Conservation (phyloP, 2,113 vertebrate species). For the Caranx ignobilis region DNA sequence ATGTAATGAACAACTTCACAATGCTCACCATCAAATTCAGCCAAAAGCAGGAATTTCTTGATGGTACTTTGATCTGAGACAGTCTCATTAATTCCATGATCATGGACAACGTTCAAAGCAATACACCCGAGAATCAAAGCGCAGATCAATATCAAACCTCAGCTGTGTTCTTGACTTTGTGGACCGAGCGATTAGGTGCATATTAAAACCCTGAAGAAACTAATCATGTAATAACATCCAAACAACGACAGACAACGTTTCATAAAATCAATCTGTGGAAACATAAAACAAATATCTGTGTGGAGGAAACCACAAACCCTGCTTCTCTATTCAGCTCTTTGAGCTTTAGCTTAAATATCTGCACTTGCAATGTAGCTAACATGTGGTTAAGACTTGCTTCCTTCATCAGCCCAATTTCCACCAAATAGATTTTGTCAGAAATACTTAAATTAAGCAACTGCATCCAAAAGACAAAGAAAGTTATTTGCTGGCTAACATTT, state of each 20-base stretch:
- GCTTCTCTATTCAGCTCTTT: not conserved
- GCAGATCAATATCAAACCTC: not conserved
- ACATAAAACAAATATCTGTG: not conserved
- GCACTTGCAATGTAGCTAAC: not conserved
- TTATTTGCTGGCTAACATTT: not conserved
- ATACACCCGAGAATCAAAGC: constrained; percentile 30
- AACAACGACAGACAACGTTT: not conserved
- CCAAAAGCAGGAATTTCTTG: not conserved
- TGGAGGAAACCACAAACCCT: too few relatives aligned
- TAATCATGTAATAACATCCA: not conserved
- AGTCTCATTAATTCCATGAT: constrained; percentile 47
- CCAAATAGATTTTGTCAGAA: not conserved
- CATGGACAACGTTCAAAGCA: constrained; percentile 30
- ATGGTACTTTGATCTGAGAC: constrained; percentile 26
- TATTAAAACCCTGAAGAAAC: constrained; percentile 18
- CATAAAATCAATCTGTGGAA: too few relatives aligned
- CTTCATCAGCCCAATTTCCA: not conserved
- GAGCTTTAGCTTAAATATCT: not conserved
- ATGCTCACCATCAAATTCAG: constrained; percentile 12
- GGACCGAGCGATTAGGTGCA: constrained; percentile 16
- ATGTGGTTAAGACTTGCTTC: not conserved
- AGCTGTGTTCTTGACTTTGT: constrained; percentile 15
- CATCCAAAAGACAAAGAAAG: not conserved
- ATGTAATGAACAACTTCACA: not conserved
- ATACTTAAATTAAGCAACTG: not conserved